Evolutionary conservation across 2,888 invertebrate species (phyloP), one percentile per base, ranked within the genome.

Genomic region (Andricus curvator): DNA sequence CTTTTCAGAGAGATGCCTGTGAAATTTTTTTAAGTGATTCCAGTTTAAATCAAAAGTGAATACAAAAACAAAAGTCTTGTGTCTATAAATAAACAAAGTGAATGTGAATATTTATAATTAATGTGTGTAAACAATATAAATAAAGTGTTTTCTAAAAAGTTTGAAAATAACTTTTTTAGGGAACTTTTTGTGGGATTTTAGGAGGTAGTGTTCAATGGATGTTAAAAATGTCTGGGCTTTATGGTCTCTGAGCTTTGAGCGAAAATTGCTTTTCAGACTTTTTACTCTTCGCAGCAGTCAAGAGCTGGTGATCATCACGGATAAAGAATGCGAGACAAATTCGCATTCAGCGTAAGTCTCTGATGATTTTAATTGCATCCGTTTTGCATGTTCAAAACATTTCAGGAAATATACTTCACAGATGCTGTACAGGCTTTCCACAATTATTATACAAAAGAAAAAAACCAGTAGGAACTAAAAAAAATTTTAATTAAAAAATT

Each of bases 311-410:
- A 33, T 56, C 56, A 62, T n/a, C 17, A 70, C 51, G 33, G n/a
- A 64, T 44, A 44, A 65, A 85, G 62, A 79, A 90, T 90, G 90
- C 84, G 89, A 78, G 89, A 90, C 80, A 90, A 89, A 81, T 90
- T 89, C 78, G 81, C 88, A 56, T 89, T 89, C 66, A 80, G 82
- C 78, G 90, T 90, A 83, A 90, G 90, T 90, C 70, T 41, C 8
- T 67, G 11, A 17, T 37, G 20, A 20, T 62, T 60, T 77, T 77
- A 77, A 60, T 77, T 68, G n/a, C 41, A 62, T 62, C 62, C 25
- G 22, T 62, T 51, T n/a, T 51, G 51, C n/a, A 51, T 25, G 25
- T 65, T 15, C 13, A 37, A 33, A 9, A 33, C n/a, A 41, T 67
- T 41, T 11, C 20, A n/a, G 41, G n/a, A 4, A 67, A 67, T 33